A percentile compares a stretch with the other conserved stretches of the same genome.
Conservation (phyloP, 2,888 invertebrate species). For the Drosophila algonquin region DNA sequence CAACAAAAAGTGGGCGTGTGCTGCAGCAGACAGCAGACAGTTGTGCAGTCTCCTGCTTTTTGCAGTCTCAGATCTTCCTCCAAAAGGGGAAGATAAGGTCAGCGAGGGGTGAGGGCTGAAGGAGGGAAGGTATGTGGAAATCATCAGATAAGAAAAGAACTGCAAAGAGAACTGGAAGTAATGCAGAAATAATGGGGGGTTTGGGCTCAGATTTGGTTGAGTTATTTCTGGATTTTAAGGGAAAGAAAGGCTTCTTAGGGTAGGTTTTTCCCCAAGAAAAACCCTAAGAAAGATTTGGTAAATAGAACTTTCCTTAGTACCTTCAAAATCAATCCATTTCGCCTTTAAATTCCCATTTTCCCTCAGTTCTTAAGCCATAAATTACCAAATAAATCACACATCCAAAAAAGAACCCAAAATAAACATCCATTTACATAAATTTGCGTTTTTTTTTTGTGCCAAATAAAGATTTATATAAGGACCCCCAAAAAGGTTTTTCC, state of each 20-base stretch:
- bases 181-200: slow-evolving; percentile 5
- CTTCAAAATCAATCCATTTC: not conserved
- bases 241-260: not conserved
- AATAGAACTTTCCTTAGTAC: too few species aligned
- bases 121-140: slow-evolving; percentile 8
- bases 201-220: not conserved
- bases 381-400: slow-evolving; percentile 26
- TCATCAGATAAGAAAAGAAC: slow-evolving; percentile 29
- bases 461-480: slow-evolving; percentile 36
- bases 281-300: too few species aligned
- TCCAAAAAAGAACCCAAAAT: slow-evolving; percentile 3
- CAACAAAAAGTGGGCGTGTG: slow-evolving; percentile 47
- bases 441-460: not conserved
- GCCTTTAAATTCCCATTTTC: not conserved
- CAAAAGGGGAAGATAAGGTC: slow-evolving; percentile 22
- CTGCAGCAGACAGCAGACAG: slow-evolving; percentile 28
- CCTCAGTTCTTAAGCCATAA: slow-evolving; percentile 22
- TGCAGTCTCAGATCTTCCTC: slow-evolving; percentile 11
- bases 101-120: not conserved
- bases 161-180: slow-evolving; percentile 1
- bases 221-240: not conserved
- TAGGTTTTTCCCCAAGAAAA: too few species aligned
- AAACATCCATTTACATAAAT: slow-evolving; percentile 16
- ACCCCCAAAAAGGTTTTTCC: slow-evolving; percentile 22
- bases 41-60: slow-evolving; percentile 25